These are phyloP conservation scores for Papilio protenor DNA, from an alignment of 2,888 invertebrate genomes.

Conservation along the genomic window DNA sequence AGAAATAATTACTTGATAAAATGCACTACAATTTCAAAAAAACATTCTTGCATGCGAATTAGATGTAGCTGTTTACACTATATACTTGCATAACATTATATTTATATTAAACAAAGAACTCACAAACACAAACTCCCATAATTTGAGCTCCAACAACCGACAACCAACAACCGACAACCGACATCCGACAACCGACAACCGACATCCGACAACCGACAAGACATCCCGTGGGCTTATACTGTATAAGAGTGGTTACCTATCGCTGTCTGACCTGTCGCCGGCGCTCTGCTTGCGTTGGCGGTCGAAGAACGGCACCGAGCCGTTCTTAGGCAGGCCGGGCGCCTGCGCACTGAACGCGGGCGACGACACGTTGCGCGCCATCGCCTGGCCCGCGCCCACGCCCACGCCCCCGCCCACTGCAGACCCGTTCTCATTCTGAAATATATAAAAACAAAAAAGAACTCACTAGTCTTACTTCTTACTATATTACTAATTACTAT, in stretches of 20 bases:
- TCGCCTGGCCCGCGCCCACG: slow-evolving; percentile 63
- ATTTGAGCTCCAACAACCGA: slow-evolving; percentile 10
- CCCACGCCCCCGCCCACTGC: slow-evolving; percentile 48
- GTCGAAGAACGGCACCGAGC: slow-evolving; percentile 95
- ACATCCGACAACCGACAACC: slow-evolving; percentile 23
- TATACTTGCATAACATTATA: too few relatives aligned
- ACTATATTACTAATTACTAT: too few relatives aligned
- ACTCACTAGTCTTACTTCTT: too few relatives aligned
- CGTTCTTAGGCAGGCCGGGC: slow-evolving; percentile 92
- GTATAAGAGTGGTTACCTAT: slow-evolving; percentile 57
- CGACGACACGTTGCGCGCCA: slow-evolving; percentile 94
- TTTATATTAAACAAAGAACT: too few relatives aligned
- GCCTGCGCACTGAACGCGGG: slow-evolving; percentile 92
- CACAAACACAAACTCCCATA: slow-evolving; percentile 15
- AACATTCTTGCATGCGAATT: too few relatives aligned
- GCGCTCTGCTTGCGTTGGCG: slow-evolving; percentile 90
- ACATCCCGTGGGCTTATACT: slow-evolving; percentile 35
- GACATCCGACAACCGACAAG: slow-evolving; percentile 31
- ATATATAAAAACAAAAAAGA: background rate
- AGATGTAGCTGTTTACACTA: too few relatives aligned
- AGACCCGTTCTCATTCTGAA: slow-evolving; percentile 67
- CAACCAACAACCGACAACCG: slow-evolving; percentile 28
- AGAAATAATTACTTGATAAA: too few relatives aligned
- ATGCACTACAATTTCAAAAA: too few relatives aligned
- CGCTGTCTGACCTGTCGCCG: slow-evolving; percentile 86